Evolutionary conservation across 1,140 invertebrate genomes (phyloP).

Genomic region (Lordiphosa collinella): DNA sequence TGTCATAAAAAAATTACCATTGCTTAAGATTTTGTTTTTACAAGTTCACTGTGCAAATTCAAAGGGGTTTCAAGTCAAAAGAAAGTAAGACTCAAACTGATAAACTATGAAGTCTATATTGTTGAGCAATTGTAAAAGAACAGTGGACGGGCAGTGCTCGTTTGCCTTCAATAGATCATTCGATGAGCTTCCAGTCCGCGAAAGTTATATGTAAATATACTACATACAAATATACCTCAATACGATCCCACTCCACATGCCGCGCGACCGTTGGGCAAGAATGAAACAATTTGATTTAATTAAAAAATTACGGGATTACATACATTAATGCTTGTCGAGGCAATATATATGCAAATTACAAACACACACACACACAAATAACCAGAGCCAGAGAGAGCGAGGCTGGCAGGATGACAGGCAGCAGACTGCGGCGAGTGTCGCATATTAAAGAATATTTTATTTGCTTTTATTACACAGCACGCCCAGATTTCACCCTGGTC

Average conservation of each 20-base stretch:
- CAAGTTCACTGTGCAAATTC: too few species aligned
- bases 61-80: too few species aligned
- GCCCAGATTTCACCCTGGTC: conserved; percentile 49
- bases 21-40: too few species aligned
- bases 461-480: conserved; percentile 74
- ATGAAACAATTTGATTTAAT: conserved; percentile 77
- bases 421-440: conserved; percentile 64
- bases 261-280: conserved; percentile 30
- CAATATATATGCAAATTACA: conserved; percentile 77
- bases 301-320: conserved; percentile 79
- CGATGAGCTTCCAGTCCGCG: too few species aligned
- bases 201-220: too few species aligned
- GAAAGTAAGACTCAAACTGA: too few species aligned
- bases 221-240: too few species aligned
- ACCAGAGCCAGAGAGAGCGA: conserved; percentile 3
- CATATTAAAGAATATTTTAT: conserved; percentile 79
- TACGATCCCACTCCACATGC: conserved; percentile 17
- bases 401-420: conserved; percentile 28
- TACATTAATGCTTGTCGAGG: conserved; percentile 74
- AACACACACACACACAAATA: conserved; percentile 18
- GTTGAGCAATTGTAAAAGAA: too few species aligned
- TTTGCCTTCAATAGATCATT: too few species aligned
- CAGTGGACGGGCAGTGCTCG: too few species aligned
- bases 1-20: too few species aligned
- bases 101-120: too few species aligned